Evolutionary conservation across 2,797 vertebrate species (phyloP), one percentile per base, ranked within the genome.

Genomic region (Centropyge bicolor): DNA sequence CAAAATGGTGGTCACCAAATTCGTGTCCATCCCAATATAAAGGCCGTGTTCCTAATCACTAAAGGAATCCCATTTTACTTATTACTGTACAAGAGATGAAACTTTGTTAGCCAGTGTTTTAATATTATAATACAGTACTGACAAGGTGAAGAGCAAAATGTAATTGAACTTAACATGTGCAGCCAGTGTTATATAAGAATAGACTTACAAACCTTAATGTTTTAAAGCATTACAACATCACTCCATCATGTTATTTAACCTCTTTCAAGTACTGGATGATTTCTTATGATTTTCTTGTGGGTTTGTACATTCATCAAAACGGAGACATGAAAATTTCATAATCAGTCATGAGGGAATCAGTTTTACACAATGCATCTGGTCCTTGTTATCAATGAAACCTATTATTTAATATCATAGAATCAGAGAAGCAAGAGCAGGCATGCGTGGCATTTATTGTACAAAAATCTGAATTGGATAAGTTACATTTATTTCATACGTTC

Each of bases 1-100:
- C 51, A 22, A 35, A 62, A 48, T 64, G 38, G 38, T 78, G 74
- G 70, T 83, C 83, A 83, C 82, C 54, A 70, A 11, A 61, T 57
- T 74, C 8, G 78, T 31, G 63, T n/a, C 9, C 43, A 8, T 51
- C 24, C 17, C 45, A 41, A 13, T 55, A 68, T 61, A 24, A 66
- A 62, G 65, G 45, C 10, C 20, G 2, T 22, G 17, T 41, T 27
- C 12, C 24, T 36, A 62, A 55, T 72, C n/a, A 35, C 24, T 60
- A 20, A 17, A 10, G 19, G 45, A 40, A 35, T 41, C 31, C 22
- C 12, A 31, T 40, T 62, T 49, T 64, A 56, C n/a, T 46, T 22
- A 41, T 45, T n/a, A 27, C 22, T 56, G 65, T 56, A 35, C 12
- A 49, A 51, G 8, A 54, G 43, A 22, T 36, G 1, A 40, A 19